Conservation (phyloP, 2,888 invertebrate genomes). For the Lathronympha strigana region DNA sequence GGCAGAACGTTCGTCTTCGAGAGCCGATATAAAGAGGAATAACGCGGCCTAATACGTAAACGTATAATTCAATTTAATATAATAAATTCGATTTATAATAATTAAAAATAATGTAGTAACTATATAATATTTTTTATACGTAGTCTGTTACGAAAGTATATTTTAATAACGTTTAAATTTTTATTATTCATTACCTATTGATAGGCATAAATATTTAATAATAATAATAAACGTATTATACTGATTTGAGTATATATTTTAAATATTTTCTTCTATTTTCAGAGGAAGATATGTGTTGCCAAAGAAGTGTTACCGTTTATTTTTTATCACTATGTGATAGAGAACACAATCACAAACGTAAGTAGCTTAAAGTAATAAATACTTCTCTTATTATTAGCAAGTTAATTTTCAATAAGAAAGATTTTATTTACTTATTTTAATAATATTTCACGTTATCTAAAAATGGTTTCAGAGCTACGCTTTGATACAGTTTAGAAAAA, state of each 20-base stretch:
- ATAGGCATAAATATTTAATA: slow-evolving; percentile 63
- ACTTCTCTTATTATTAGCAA: slow-evolving; percentile 50
- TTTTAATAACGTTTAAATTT: slow-evolving; percentile 38
- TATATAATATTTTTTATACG: slow-evolving; percentile 32
- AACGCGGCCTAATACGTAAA: slow-evolving; percentile 32
- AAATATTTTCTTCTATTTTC: slow-evolving; percentile 58
- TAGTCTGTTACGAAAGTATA: slow-evolving; percentile 38
- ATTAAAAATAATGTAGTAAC: slow-evolving; percentile 38
- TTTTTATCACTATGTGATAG: slow-evolving; percentile 41
- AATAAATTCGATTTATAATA: slow-evolving; percentile 43
- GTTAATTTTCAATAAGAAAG: slow-evolving; percentile 63
- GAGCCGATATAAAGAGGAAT: slow-evolving; percentile 14
- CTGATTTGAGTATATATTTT: slow-evolving; percentile 45
- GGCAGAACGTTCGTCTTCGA: neutral
- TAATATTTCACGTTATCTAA: slow-evolving; percentile 51
- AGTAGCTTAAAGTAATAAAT: slow-evolving; percentile 40
- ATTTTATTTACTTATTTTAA: slow-evolving; percentile 71
- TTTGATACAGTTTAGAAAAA: slow-evolving; percentile 35
- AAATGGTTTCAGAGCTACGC: slow-evolving; percentile 34
- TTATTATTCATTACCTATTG: slow-evolving; percentile 52
- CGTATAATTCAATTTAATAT: slow-evolving; percentile 37
- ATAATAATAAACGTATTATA: slow-evolving; percentile 38
- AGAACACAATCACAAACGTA: slow-evolving; percentile 40
- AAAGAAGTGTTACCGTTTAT: slow-evolving; percentile 56
- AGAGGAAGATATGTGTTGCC: slow-evolving; percentile 75